Base-by-base conservation (phyloP, 2,888 invertebrate species). In the Mycogona germanica region DNA sequence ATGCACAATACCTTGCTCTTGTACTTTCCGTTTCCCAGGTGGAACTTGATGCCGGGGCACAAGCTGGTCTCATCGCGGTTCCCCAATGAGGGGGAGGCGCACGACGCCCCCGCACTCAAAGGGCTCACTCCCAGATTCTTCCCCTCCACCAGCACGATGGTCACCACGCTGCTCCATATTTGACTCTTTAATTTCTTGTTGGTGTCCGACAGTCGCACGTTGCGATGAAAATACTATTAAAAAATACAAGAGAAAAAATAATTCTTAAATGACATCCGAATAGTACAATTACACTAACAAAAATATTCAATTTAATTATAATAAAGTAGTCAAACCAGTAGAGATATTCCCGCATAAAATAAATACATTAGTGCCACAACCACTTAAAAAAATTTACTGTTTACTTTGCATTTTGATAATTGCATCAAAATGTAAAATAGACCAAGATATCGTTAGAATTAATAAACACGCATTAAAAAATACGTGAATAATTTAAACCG, bases 161-260 rank as follows among this genome's bases (percentile, higher is more conserved):
- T 97, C 35, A 98, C 93, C 55, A 95, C 91, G 2, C 91, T 89
- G 67, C 87, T 91, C 96, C 96, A 97, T 68, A 93, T 88, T 73
- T 96, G 95, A 28, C 87, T 89, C 71, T 93, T 95, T 51, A 91
- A 73, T 57, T 68, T 68, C 57, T 67, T 67, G 26, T 62, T 60
- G 2, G 62, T 50, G 17, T 57, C 57, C 17, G 51, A 40, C 30
- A 54, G 30, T 7, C 51, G 46, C 2, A 51, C 55, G 37, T 55
- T 57, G 4, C 55, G 46, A 51, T 57, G 57, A 41, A 57, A 57
- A 41, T 57, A 57, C 57, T 57, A 40, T 1, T 23, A 45, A 55
- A 6, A 41, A 38, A 19, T 5, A 37, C 19, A 47, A n/a, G 25
- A 50, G 21, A 19, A 51, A 50, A n/a, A 17, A 23, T 23, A 23